Conservation (phyloP, 2,797 vertebrate species). For the Poeciliopsis infans region DNA sequence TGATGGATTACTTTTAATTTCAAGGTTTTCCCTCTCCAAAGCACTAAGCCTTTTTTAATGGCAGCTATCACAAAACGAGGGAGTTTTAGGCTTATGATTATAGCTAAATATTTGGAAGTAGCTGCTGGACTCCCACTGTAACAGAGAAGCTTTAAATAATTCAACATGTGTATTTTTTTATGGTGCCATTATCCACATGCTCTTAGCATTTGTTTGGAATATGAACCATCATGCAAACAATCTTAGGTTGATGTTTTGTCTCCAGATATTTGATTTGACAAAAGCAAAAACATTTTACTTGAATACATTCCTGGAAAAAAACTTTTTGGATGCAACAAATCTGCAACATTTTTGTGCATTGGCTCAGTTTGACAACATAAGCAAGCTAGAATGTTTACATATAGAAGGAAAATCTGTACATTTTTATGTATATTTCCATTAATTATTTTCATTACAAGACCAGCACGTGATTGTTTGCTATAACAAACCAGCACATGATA, state of each 20-base stretch:
- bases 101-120: slow-evolving; percentile 36
- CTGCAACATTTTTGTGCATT: neutral
- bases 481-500: neutral
- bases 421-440: neutral
- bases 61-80: slow-evolving; percentile 39
- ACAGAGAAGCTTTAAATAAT: slow-evolving; percentile 15
- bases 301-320: neutral
- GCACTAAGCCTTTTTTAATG: slow-evolving; percentile 54
- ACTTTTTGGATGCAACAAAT: neutral
- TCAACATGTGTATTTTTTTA: slow-evolving; percentile 20
- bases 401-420: neutral
- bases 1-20: slow-evolving; percentile 75
- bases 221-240: neutral
- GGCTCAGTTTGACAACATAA: neutral
- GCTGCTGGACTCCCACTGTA: slow-evolving; percentile 16
- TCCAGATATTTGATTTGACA: neutral
- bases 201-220: slow-evolving; percentile 13
- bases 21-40: slow-evolving; percentile 65
- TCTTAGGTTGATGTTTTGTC: neutral
- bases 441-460: neutral
- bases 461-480: no score
- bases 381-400: neutral
- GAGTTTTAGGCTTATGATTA: slow-evolving; percentile 42
- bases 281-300: neutral
- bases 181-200: slow-evolving; percentile 3